These are phyloP conservation scores for Phyto melanocephala DNA, from an alignment of 2,888 invertebrate species.

Conservation along the genomic window DNA sequence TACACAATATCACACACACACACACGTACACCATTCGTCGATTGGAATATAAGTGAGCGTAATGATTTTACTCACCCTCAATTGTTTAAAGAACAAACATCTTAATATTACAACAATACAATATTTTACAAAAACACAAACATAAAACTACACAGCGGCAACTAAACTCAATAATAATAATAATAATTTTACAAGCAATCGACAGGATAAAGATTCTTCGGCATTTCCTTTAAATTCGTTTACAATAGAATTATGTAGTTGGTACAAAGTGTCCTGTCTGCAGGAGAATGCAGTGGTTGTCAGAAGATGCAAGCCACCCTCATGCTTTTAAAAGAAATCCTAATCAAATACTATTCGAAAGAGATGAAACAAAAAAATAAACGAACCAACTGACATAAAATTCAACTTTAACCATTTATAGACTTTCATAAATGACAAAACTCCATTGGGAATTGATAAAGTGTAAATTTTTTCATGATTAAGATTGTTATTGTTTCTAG, in stretches of 20 bases:
- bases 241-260: slow-evolving; percentile 33
- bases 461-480: slow-evolving; percentile 59
- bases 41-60: background rate
- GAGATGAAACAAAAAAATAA: background rate
- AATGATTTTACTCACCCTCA: slow-evolving; percentile 55
- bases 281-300: slow-evolving; percentile 32
- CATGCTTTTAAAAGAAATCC: background rate
- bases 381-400: slow-evolving; percentile 5
- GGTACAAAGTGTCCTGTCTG: slow-evolving; percentile 14
- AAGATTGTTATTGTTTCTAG: slow-evolving; percentile 49
- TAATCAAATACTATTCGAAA: background rate
- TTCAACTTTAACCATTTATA: slow-evolving; percentile 30
- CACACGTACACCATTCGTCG: background rate
- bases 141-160: slow-evolving; percentile 38
- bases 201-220: slow-evolving; percentile 53
- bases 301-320: slow-evolving; percentile 43
- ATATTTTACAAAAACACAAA: slow-evolving; percentile 18
- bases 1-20: slow-evolving; percentile 14
- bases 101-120: slow-evolving; percentile 36
- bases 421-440: slow-evolving; percentile 46
- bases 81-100: slow-evolving; percentile 43
- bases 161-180: slow-evolving; percentile 70
- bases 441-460: slow-evolving; percentile 62
- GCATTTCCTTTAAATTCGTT: background rate
- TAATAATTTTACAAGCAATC: slow-evolving; percentile 71